Evolutionary conservation across 2,113 vertebrate genomes (phyloP).

Genomic region (Circaetus gallicus): DNA sequence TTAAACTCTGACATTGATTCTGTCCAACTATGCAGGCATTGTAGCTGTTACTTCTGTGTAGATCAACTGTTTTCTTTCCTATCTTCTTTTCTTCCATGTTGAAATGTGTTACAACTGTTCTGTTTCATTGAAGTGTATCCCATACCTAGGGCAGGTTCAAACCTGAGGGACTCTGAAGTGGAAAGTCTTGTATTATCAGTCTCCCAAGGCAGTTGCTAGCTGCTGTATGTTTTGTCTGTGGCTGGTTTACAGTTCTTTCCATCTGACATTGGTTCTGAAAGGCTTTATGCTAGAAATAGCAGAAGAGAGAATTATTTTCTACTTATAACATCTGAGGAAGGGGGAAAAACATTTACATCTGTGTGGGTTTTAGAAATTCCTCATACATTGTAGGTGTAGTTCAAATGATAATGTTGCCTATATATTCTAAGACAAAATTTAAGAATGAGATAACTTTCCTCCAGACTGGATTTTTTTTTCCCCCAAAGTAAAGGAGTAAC

Average conservation of each 20-base stretch:
- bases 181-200: background rate
- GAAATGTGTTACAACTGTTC: background rate
- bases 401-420: constrained; percentile 11
- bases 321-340: constrained; percentile 4
- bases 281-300: background rate
- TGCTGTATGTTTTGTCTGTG: background rate
- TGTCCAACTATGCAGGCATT: background rate
- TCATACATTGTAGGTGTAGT: background rate
- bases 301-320: background rate
- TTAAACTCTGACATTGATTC: background rate
- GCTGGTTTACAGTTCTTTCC: background rate
- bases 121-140: background rate
- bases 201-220: background rate
- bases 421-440: constrained; percentile 17
- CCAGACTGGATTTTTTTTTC: background rate
- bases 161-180: background rate
- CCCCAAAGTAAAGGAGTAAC: background rate
- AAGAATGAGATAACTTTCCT: background rate
- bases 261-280: background rate
- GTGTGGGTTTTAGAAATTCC: background rate
- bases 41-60: background rate
- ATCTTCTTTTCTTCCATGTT: background rate
- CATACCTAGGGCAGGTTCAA: background rate
- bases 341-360: background rate
- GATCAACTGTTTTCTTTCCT: background rate